phyloP scores from a whole-genome alignment of 2,888 invertebrate species.

The Balanococcus diminutus region DNA sequence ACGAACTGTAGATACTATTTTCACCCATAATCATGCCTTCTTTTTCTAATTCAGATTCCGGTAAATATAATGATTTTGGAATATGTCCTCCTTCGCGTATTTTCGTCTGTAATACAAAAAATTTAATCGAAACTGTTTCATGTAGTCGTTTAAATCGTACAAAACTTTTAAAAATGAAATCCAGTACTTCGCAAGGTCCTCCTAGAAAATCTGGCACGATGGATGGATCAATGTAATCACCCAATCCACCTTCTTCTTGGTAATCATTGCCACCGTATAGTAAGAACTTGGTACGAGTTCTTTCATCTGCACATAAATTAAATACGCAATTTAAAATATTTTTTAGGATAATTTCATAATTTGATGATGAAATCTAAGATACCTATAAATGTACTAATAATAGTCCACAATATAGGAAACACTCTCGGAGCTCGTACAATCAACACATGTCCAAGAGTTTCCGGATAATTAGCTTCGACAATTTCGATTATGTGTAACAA shows the following conservation, averaged over 20 bases:
- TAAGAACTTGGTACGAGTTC: conserved; percentile 88
- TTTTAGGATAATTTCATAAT: too few species aligned
- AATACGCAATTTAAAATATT: too few species aligned
- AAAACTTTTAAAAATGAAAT: too few species aligned
- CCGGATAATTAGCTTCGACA: conserved; percentile 92
- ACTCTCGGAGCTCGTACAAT: conserved; percentile 91
- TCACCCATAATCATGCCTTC: conserved; percentile 65
- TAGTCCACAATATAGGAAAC: conserved; percentile 94
- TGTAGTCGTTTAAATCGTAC: too few species aligned
- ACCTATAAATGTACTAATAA: conserved; percentile 93
- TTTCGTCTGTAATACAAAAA: conserved; percentile 58
- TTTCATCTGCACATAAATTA: conserved; percentile 76
- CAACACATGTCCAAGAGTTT: conserved; percentile 89
- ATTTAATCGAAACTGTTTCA: too few species aligned
- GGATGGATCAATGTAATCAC: conserved; percentile 83
- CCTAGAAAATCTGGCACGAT: conserved; percentile 91
- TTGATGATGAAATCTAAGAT: too few species aligned
- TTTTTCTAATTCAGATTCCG: conserved; percentile 64
- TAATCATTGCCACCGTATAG: conserved; percentile 91
- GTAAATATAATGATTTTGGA: conserved; percentile 83
- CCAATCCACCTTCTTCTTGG: conserved; percentile 78
- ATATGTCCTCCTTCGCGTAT: conserved; percentile 76
- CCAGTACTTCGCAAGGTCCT: conserved; percentile 87
- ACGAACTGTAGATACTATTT: conserved; percentile 75
- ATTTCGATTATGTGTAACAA: conserved; percentile 76